Percentiles rank a stretch among this genome's conserved stretches.
phyloP scores from a whole-genome alignment of 2,888 invertebrate genomes.

The Microplitis deprimator region DNA sequence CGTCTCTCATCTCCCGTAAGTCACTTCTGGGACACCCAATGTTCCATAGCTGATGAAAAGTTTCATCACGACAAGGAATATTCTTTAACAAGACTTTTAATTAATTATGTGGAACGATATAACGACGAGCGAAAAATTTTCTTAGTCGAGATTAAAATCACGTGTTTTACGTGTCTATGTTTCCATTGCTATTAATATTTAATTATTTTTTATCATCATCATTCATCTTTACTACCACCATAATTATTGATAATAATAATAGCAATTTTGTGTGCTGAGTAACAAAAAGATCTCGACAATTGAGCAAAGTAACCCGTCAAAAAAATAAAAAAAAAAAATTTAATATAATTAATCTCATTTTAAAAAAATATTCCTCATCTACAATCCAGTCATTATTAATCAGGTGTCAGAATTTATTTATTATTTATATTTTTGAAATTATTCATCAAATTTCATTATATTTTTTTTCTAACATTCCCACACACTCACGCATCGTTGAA shows the following conservation, averaged over 20 bases:
- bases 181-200: background rate
- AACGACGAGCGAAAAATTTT: conserved; percentile 20
- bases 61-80: conserved; percentile 20
- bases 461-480: conserved; percentile 5
- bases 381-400: background rate
- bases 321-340: background rate
- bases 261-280: background rate
- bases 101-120: conserved; percentile 8
- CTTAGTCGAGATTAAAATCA: conserved; percentile 18
- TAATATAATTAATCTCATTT: background rate
- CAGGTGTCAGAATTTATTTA: background rate
- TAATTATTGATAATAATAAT: background rate
- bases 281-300: background rate
- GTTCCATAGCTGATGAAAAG: conserved; percentile 27
- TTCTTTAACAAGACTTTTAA: conserved; percentile 20
- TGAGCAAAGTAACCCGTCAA: conserved; percentile 12
- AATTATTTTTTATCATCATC: background rate
- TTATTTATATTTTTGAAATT: background rate
- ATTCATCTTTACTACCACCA: background rate
- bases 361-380: background rate
- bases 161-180: background rate
- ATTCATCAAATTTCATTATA: background rate
- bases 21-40: conserved; percentile 19
- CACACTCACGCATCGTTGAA: conserved; percentile 23
- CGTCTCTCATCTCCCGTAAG: conserved; percentile 11